Percentiles rank a stretch among this genome's conserved stretches.
Evolutionary conservation across 2,113 vertebrate species (phyloP).

Genomic region (Ceratotherium simum): DNA sequence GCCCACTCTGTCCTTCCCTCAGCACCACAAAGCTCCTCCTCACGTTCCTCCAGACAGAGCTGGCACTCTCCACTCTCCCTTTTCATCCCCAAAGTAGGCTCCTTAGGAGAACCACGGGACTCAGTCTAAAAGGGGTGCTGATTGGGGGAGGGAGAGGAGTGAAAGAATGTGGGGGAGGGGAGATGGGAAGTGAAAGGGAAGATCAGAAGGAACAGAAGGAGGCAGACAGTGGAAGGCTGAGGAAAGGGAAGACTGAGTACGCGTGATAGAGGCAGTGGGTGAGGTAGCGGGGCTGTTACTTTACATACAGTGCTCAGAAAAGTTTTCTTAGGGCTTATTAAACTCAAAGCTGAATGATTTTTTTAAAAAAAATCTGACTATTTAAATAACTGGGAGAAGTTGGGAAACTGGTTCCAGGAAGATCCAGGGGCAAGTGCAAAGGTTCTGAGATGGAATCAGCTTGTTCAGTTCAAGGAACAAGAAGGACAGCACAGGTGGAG

Average conservation of each 20-base stretch:
- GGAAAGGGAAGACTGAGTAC: not conserved
- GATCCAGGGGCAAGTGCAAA: not conserved
- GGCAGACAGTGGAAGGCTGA: rapidly evolving
- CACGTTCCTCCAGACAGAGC: not conserved
- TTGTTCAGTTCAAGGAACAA: not conserved
- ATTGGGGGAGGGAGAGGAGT: not conserved
- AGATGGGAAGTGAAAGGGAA: not conserved
- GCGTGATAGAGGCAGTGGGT: rapidly evolving
- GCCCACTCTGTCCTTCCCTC: not conserved
- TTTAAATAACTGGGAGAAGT: not conserved
- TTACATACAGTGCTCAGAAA: too few species aligned
- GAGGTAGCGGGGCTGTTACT: not conserved
- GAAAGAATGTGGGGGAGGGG: not conserved
- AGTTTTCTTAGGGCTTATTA: not conserved
- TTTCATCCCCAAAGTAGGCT: not conserved
- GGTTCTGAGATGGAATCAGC: not conserved
- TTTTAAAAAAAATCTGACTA: not conserved
- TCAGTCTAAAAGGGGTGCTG: not conserved
- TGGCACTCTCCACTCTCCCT: not conserved
- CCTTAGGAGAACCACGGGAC: not conserved
- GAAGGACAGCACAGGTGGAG: not conserved
- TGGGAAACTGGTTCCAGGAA: not conserved
- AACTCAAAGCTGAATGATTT: not conserved
- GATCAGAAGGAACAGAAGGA: too few species aligned
- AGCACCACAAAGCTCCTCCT: not conserved